Evolutionary conservation across 2,797 vertebrate species (phyloP).

Genomic region (Percopsis omiscomaycus): DNA sequence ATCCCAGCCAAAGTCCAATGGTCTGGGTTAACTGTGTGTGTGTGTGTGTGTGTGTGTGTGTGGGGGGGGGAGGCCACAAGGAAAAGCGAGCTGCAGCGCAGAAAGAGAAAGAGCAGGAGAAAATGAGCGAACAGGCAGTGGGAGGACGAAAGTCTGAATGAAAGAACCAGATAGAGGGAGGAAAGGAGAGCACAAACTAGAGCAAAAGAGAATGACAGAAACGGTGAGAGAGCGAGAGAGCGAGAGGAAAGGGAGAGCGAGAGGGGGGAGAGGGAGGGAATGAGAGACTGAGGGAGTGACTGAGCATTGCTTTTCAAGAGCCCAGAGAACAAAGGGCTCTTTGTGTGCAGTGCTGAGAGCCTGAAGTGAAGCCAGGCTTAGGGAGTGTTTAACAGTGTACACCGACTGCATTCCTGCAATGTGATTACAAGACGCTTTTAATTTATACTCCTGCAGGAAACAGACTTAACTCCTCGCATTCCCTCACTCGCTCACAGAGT

Average conservation of each 20-base stretch:
- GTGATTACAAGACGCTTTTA: constrained; percentile 84
- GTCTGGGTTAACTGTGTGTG: not conserved
- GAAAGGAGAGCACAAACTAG: constrained; percentile 5
- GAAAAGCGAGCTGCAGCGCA: constrained; percentile 48
- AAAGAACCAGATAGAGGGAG: not conserved
- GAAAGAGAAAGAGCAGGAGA: constrained; percentile 61
- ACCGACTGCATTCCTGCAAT: constrained; percentile 84
- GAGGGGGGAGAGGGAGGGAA: constrained; percentile 15
- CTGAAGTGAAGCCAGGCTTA: constrained; percentile 80
- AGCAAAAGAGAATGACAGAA: constrained; percentile 29
- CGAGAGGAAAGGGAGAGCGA: constrained; percentile 17
- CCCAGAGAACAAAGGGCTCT: constrained; percentile 81
- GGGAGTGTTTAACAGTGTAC: constrained; percentile 84
- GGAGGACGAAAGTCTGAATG: constrained; percentile 46
- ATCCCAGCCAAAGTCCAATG: constrained; percentile 20
- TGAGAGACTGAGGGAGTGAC: constrained; percentile 62
- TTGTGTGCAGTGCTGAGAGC: constrained; percentile 81
- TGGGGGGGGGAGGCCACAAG: constrained; percentile 13
- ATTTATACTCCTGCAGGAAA: constrained; percentile 81
- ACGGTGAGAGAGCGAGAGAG: constrained; percentile 31
- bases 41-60: constrained; percentile 19
- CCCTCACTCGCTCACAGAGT: constrained; percentile 23
- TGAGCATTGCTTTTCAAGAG: constrained; percentile 82
- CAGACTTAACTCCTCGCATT: constrained; percentile 75
- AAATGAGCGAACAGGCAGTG: constrained; percentile 44